Percentiles rank a stretch among this genome's conserved stretches.
These are phyloP conservation scores for Hemitrygon akajei DNA, from an alignment of 2,797 vertebrate species.

Conservation along the genomic window DNA sequence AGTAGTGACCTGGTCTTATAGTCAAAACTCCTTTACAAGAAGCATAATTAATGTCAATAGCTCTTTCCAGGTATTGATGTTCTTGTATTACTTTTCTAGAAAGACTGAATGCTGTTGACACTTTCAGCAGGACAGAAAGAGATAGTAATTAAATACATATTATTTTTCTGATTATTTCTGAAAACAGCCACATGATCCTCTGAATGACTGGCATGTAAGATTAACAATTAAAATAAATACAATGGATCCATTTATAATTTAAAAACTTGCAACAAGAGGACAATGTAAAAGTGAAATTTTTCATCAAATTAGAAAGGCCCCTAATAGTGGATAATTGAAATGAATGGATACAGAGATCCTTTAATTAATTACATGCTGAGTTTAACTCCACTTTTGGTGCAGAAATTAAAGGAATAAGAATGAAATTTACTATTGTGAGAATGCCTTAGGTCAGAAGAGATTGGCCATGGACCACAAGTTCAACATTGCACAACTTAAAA, in stretches of 20 bases:
- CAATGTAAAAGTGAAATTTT: neutral
- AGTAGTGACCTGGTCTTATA: neutral
- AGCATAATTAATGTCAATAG: constrained; percentile 7
- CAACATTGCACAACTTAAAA: neutral
- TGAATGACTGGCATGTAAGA: neutral
- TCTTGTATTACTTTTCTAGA: neutral
- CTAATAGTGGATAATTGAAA: neutral
- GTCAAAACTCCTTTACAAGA: neutral
- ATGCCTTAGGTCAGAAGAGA: neutral
- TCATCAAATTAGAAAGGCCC: neutral
- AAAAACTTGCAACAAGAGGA: neutral
- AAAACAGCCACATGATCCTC: neutral
- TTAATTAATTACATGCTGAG: neutral
- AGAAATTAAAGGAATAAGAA: neutral
- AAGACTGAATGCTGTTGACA: neutral
- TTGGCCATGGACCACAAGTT: neutral
- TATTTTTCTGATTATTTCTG: neutral
- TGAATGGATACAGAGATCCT: neutral
- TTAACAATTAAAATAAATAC: neutral
- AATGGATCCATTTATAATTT: neutral
- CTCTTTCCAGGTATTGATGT: neutral
- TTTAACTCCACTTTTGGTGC: neutral
- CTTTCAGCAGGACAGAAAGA: neutral
- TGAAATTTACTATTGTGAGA: neutral
- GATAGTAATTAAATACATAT: neutral